A percentile compares a stretch with the other conserved stretches of the same genome.
These are phyloP conservation scores for Bungarus multicinctus DNA, from an alignment of 2,113 vertebrate genomes.

Conservation along the genomic window DNA sequence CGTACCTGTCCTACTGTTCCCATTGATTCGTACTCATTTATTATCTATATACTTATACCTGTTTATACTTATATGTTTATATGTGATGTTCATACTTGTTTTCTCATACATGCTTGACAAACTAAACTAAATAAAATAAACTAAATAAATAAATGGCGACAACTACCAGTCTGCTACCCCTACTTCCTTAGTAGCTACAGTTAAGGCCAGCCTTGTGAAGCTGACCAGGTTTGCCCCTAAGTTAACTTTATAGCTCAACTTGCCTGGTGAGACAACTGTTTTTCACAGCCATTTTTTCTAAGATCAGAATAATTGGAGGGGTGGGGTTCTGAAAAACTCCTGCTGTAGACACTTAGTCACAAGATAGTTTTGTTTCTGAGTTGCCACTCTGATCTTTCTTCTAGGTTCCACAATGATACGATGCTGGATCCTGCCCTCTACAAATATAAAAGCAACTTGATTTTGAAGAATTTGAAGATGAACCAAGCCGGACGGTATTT, in stretches of 20 bases:
- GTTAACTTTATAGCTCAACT: background rate
- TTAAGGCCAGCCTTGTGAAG: background rate
- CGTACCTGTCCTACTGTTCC: no score
- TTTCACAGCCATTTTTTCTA: background rate
- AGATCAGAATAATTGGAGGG: background rate
- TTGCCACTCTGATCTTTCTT: background rate
- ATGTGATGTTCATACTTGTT: no score
- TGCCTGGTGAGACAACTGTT: background rate
- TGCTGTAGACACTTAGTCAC: background rate
- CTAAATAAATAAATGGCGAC: no score
- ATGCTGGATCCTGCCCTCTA: conserved; percentile 76
- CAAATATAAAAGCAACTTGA: conserved; percentile 79
- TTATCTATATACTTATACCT: no score
- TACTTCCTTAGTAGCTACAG: background rate
- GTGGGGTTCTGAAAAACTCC: background rate
- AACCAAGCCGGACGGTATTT: conserved; percentile 87
- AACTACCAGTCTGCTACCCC: background rate
- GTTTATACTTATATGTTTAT: no score
- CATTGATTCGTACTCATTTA: no score
- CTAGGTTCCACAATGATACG: conserved; percentile 90
- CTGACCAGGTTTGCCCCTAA: background rate
- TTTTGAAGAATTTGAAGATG: conserved; percentile 80
- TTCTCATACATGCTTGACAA: no score
- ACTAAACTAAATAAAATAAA: no score
- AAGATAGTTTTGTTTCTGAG: background rate